phyloP scores from a whole-genome alignment of 2,888 invertebrate genomes.

The Pycnomerus fuliginosus region DNA sequence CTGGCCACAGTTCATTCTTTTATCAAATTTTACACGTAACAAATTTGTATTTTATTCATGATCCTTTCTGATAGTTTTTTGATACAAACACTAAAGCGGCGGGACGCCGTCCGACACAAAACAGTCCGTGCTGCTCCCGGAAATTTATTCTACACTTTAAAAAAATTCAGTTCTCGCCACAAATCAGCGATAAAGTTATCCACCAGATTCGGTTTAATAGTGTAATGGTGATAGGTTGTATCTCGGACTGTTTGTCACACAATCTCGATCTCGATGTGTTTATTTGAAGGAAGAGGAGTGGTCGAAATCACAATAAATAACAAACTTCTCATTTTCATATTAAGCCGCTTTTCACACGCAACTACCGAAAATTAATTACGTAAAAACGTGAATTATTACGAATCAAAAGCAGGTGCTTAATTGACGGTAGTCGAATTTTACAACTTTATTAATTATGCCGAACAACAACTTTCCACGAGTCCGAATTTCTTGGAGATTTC shows the following conservation, averaged over 20 bases:
- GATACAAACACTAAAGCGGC: conserved; percentile 41
- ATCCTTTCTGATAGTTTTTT: conserved; percentile 43
- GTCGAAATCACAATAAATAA: conserved; percentile 17
- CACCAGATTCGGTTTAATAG: no score
- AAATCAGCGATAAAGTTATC: no score
- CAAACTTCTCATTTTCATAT: conserved; percentile 13
- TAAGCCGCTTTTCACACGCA: conserved; percentile 16
- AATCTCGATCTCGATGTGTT: conserved; percentile 20
- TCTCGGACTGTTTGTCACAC: conserved; percentile 14
- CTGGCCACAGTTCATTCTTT: conserved; percentile 35
- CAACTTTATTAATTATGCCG: no score
- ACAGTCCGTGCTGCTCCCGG: conserved; percentile 37
- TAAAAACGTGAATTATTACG: conserved; percentile 16
- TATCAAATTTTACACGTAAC: conserved; percentile 42
- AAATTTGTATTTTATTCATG: conserved; percentile 50
- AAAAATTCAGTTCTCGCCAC: neutral
- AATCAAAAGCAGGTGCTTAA: no score
- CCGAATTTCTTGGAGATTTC: conserved; percentile 9
- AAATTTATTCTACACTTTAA: conserved; percentile 25
- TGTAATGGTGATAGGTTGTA: no score
- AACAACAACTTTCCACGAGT: no score
- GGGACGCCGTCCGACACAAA: conserved; percentile 38
- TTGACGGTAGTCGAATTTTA: no score
- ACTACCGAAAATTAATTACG: conserved; percentile 14
- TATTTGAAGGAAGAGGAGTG: conserved; percentile 15